phyloP scores from a whole-genome alignment of 2,888 invertebrate genomes.

The Orgyia antiqua region DNA sequence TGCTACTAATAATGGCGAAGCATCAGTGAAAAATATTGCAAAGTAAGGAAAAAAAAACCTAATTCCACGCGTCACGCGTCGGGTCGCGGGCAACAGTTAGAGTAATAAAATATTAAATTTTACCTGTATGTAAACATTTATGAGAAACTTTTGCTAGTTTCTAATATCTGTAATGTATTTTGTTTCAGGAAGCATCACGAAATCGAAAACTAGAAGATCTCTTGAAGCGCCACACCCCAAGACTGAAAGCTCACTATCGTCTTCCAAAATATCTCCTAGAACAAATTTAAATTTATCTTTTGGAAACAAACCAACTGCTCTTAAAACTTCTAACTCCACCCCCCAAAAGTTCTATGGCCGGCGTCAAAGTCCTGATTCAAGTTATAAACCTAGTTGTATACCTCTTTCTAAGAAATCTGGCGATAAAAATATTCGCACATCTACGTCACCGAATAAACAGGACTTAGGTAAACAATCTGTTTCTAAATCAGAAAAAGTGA shows the following conservation, averaged over 20 bases:
- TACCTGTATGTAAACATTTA: too few relatives aligned
- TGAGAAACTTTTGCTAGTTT: too few relatives aligned
- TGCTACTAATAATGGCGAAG: too few relatives aligned
- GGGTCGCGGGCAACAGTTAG: too few relatives aligned
- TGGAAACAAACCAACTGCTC: constrained; percentile 51
- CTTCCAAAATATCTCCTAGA: constrained; percentile 70
- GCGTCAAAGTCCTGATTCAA: constrained; percentile 53
- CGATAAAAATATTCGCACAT: constrained; percentile 47
- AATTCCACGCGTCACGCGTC: too few relatives aligned
- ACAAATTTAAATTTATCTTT: constrained; percentile 56
- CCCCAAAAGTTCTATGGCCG: constrained; percentile 50
- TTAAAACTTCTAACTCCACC: constrained; percentile 42
- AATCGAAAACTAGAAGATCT: constrained; percentile 56
- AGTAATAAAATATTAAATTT: too few relatives aligned
- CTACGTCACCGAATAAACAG: constrained; percentile 58
- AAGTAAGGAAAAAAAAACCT: too few relatives aligned
- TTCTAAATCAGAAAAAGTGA: constrained; percentile 46
- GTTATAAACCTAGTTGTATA: constrained; percentile 61
- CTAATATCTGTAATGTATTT: too few relatives aligned
- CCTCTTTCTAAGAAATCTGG: constrained; percentile 60
- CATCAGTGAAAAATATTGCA: too few relatives aligned
- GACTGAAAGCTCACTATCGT: constrained; percentile 68
- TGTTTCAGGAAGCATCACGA: constrained; percentile 64
- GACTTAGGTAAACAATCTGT: constrained; percentile 45
- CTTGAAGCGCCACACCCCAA: constrained; percentile 60